Base-by-base conservation (phyloP, 2,888 invertebrate species). In the Dasysyrphus tricinctus region DNA sequence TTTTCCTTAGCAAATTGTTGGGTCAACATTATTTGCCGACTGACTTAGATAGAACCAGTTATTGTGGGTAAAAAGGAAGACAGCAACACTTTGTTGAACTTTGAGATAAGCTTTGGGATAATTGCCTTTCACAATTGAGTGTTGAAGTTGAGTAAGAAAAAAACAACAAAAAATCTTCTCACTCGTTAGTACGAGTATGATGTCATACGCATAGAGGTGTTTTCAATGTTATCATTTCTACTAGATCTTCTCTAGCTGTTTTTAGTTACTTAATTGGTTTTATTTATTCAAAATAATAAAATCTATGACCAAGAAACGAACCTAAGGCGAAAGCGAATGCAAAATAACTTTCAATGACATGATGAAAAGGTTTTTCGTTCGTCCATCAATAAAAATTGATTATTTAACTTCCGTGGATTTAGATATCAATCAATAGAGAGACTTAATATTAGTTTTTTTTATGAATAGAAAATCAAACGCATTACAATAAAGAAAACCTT, bases 41-140 rank as follows among this genome's bases (percentile, higher is more conserved):
- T 80, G 44, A 85, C 77, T 80, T 63, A 67, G 24, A 77, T 19
- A 67, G 54, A 85, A 80, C 84, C 84, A 80, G 84, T 80, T 85
- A 76, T 72, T 47, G 65, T 61, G 54, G 39, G 12, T 37, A 39
- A 39, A 73, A 51, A 84, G 69, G 69, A 67, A 63, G 44, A 44
- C 16, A 44, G 51, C 80, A 80, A 69, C 44, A 63, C 47, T 73
- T 75, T 65, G 34, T 75, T 69, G 75, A 49, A 49, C 76, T 70
- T 37, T 56, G 63, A 56, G 63, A 61, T 54, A 51, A 57, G 34
- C 51, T 80, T 51, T 1, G 59, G 51, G n/a, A 19, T 65, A 57
- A 57, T 63, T 72, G 42, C 32, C 56, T 47, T 77, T 78, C 67
- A 49, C 34, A 49, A 67, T 49, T 34, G 4, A 67, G 49, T 34